A percentile compares a stretch with the other conserved stretches of the same genome.
phyloP scores from a whole-genome alignment of 2,888 invertebrate genomes.

The Prenolepis imparis region DNA sequence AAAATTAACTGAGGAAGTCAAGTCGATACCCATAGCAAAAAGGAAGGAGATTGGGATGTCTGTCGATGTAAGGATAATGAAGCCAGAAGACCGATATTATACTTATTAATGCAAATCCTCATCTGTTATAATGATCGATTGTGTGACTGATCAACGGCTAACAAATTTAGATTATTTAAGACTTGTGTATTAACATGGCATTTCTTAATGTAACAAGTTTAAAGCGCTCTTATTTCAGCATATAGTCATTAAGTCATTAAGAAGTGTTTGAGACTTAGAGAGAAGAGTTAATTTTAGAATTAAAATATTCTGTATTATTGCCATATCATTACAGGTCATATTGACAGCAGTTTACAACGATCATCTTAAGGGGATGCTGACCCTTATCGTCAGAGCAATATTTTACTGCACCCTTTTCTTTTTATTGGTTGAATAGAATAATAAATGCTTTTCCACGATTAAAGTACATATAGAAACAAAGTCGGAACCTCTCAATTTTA shows the following conservation, averaged over 20 bases:
- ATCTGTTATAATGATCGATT: slow-evolving; percentile 44
- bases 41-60: slow-evolving; percentile 76
- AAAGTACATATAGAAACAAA: too few relatives aligned
- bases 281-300: neutral
- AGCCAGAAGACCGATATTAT: slow-evolving; percentile 55
- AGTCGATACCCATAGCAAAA: slow-evolving; percentile 85
- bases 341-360: slow-evolving; percentile 61
- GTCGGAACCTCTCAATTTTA: too few relatives aligned
- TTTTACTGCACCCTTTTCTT: too few relatives aligned
- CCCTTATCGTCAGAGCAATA: too few relatives aligned
- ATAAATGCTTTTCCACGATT: too few relatives aligned
- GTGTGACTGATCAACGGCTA: slow-evolving; percentile 45
- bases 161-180: slow-evolving; percentile 35
- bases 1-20: slow-evolving; percentile 91
- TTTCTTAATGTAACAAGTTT: slow-evolving; percentile 32
- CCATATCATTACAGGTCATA: slow-evolving; percentile 63
- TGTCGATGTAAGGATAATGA: slow-evolving; percentile 75
- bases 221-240: slow-evolving; percentile 45
- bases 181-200: slow-evolving; percentile 18
- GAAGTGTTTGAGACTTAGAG: slow-evolving; percentile 34
- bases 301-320: slow-evolving; percentile 29
- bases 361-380: too few relatives aligned
- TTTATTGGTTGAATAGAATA: too few relatives aligned
- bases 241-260: slow-evolving; percentile 39
- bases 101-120: slow-evolving; percentile 39